phyloP scores from a whole-genome alignment of 2,113 vertebrate genomes.

The Daphoenositta chrysoptera region DNA sequence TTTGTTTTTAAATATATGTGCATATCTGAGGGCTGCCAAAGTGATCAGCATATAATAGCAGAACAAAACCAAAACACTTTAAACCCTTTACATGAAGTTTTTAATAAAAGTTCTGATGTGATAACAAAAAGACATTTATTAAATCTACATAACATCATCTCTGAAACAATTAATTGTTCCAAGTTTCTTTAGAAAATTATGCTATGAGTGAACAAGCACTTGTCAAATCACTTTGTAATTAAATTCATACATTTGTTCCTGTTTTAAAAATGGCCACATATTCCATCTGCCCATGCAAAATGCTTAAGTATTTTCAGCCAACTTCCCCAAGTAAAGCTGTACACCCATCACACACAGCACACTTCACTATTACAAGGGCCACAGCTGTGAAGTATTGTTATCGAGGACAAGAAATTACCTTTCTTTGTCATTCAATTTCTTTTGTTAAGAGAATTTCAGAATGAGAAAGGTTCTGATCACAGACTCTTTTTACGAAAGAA shows the following conservation, averaged over 20 bases:
- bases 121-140: background rate
- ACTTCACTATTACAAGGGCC: background rate
- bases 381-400: background rate
- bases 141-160: background rate
- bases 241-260: constrained; percentile 74
- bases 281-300: constrained; percentile 74
- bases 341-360: background rate
- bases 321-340: constrained; percentile 16
- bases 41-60: background rate
- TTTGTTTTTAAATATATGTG: background rate
- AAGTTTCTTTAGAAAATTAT: constrained; percentile 54
- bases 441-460: background rate
- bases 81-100: background rate
- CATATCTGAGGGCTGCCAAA: background rate
- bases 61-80: background rate
- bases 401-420: background rate
- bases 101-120: background rate
- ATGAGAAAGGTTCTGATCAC: background rate
- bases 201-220: constrained; percentile 42
- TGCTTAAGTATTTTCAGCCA: constrained; percentile 67
- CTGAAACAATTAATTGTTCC: constrained; percentile 16
- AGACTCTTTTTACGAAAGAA: background rate
- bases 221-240: constrained; percentile 72
- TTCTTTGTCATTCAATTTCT: background rate
- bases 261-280: constrained; percentile 71